A percentile compares a stretch with the other conserved stretches of the same genome.
These are phyloP conservation scores for Zaprionus camerounensis DNA, from an alignment of 1,140 invertebrate genomes.

Conservation along the genomic window DNA sequence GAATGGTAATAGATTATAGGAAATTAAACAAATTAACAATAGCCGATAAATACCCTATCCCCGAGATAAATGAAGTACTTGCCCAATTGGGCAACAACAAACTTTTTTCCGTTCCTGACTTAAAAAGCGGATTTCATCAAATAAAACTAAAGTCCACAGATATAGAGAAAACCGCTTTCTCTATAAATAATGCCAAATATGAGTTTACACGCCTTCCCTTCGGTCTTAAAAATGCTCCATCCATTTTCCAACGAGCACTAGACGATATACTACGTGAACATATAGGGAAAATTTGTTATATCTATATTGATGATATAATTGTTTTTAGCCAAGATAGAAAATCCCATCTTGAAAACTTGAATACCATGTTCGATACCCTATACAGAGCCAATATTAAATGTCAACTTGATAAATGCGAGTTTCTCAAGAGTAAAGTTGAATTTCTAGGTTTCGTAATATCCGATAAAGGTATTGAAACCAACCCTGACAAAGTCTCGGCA, in stretches of 20 bases:
- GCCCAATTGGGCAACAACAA: neutral
- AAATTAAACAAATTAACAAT: constrained; percentile 33
- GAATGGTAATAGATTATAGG: constrained; percentile 67
- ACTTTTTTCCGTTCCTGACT: constrained; percentile 83
- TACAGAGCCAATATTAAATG: constrained; percentile 7
- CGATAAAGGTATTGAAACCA: constrained; percentile 48
- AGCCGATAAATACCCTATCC: too few species aligned
- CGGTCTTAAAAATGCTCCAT: too few species aligned
- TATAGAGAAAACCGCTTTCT: too few species aligned
- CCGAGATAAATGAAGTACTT: neutral
- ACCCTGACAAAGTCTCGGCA: constrained; percentile 49
- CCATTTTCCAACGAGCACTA: neutral
- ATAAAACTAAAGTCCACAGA: too few species aligned
- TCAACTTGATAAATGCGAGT: constrained; percentile 2
- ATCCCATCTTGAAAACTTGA: neutral
- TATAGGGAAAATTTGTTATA: neutral
- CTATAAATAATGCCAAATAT: too few species aligned
- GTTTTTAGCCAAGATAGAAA: constrained; percentile 4
- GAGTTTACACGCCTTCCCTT: too few species aligned
- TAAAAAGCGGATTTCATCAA: too few species aligned
- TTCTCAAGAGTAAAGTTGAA: constrained; percentile 51
- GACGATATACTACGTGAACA: too few species aligned
- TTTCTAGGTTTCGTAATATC: constrained; percentile 19
- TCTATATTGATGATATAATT: constrained; percentile 4
- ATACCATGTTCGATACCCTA: neutral